A percentile compares a stretch with the other conserved stretches of the same genome.
Conservation (phyloP, 2,888 invertebrate species). For the Muschampia staudingeri region DNA sequence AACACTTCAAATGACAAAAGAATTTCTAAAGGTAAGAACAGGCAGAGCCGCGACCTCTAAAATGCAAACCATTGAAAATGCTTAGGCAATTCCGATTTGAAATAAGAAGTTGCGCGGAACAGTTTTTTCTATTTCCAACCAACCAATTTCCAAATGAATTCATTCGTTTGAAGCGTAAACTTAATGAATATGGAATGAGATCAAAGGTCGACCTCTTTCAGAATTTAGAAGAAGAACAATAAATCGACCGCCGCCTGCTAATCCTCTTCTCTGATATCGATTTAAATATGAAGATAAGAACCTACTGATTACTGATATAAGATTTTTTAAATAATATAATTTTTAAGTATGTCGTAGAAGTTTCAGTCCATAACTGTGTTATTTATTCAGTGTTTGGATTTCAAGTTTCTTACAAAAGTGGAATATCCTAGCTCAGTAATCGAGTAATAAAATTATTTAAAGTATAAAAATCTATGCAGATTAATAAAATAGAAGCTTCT, state of each 20-base stretch:
- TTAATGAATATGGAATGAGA: constrained; percentile 44
- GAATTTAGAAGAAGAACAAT: constrained; percentile 34
- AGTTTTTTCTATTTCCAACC: constrained; percentile 31
- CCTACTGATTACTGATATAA: too few species aligned
- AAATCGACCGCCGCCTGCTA: constrained; percentile 29
- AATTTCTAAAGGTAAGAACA: neutral
- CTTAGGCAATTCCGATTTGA: neutral
- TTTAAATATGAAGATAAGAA: neutral
- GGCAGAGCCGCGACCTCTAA: neutral
- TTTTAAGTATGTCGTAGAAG: neutral
- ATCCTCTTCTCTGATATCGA: neutral
- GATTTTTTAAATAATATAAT: neutral
- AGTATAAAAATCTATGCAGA: too few species aligned
- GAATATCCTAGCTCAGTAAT: too few species aligned
- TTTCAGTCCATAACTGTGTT: too few species aligned
- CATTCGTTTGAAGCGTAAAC: constrained; percentile 47
- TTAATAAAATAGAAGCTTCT: too few species aligned
- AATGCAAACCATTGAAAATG: neutral
- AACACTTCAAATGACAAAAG: neutral
- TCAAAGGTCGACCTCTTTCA: constrained; percentile 46
- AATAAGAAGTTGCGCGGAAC: constrained; percentile 13
- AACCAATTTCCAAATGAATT: constrained; percentile 41
- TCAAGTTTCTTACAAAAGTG: neutral
- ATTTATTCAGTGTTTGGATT: neutral
- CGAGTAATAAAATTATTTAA: too few species aligned